Percentiles rank a stretch among this genome's conserved stretches.
These are phyloP conservation scores for Pipistrellus kuhlii DNA, from an alignment of 2,797 vertebrate species.

Conservation along the genomic window DNA sequence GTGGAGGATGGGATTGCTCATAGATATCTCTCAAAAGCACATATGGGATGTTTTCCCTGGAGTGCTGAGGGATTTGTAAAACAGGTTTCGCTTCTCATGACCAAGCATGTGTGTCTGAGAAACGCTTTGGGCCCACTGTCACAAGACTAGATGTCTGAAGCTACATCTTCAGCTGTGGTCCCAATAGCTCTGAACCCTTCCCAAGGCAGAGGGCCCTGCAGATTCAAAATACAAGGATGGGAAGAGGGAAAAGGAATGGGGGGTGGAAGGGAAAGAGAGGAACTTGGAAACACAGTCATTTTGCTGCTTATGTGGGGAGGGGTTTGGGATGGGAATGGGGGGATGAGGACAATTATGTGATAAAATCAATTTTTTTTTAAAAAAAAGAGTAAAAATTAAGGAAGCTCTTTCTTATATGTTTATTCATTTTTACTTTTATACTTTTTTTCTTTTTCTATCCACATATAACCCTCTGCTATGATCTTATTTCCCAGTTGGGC, in stretches of 20 bases:
- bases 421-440: neutral
- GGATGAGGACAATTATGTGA: too few species aligned
- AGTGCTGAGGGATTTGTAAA: neutral
- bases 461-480: neutral
- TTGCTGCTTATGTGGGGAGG: neutral
- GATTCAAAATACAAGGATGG: neutral
- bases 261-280: neutral
- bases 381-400: conserved; percentile 9
- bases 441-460: neutral
- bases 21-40: neutral
- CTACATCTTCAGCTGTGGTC: neutral
- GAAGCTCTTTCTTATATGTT: neutral
- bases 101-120: neutral
- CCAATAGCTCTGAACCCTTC: neutral
- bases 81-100: neutral
- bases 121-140: neutral
- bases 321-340: too few species aligned
- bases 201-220: neutral
- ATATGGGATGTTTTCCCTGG: neutral
- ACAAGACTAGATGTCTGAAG: neutral
- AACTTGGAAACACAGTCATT: neutral
- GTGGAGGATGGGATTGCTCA: neutral
- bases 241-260: neutral
- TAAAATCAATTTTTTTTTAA: too few species aligned
- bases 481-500: neutral